Conservation (phyloP, 2,888 invertebrate genomes). For the Aphodius sticticus region DNA sequence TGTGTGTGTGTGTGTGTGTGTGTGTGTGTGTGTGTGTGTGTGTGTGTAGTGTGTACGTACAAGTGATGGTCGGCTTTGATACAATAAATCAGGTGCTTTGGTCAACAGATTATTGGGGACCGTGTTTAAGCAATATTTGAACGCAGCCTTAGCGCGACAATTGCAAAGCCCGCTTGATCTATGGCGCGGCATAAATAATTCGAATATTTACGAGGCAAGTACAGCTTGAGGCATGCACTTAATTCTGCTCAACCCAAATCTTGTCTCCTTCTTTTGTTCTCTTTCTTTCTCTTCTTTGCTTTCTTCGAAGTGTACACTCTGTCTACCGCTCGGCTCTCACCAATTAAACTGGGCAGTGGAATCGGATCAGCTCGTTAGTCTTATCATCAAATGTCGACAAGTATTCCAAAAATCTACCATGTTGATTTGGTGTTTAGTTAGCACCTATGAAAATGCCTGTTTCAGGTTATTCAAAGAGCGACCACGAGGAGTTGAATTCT, state of each 20-base stretch:
- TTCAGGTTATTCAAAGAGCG: no score
- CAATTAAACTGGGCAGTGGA: no score
- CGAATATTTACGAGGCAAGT: constrained; percentile 29
- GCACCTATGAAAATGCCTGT: no score
- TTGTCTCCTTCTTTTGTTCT: constrained; percentile 7
- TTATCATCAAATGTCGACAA: no score
- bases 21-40: no score
- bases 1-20: not conserved
- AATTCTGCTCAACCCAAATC: constrained; percentile 6
- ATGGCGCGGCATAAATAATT: constrained; percentile 41
- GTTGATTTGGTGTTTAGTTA: no score
- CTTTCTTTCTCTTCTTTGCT: not conserved
- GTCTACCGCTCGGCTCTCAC: no score
- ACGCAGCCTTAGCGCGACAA: constrained; percentile 40
- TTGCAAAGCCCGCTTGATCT: constrained; percentile 40
- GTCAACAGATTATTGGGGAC: constrained; percentile 42
- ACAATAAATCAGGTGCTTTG: constrained; percentile 44
- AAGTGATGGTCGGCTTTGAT: constrained; percentile 41
- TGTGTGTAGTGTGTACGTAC: not conserved
- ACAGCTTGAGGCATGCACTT: constrained; percentile 16
- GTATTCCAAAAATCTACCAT: no score
- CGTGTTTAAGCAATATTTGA: constrained; percentile 40
- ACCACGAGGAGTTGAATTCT: no score
- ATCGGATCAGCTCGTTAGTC: no score
- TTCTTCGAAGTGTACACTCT: not conserved